Percentiles rank a stretch among this genome's conserved stretches.
Conservation (phyloP, 2,113 vertebrate species). For the Peromyscus polionotus region DNA sequence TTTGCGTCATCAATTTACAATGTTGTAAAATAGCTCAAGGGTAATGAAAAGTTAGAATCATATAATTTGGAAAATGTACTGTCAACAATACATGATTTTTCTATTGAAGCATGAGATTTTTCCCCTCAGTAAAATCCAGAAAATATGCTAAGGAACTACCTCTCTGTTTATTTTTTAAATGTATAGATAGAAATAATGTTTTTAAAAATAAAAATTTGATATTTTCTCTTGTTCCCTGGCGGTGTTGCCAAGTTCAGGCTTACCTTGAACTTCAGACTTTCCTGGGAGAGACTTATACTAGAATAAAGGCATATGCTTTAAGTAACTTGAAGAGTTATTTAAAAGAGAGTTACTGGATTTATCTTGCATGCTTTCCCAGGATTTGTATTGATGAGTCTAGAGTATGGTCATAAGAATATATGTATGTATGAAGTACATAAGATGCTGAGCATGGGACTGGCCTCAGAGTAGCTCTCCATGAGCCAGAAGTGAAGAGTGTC, state of each 20-base stretch:
- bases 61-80: background rate
- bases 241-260: too few relatives aligned
- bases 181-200: background rate
- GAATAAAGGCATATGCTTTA: background rate
- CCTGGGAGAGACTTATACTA: background rate
- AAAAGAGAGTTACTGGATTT: slow-evolving; percentile 42
- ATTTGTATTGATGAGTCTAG: slow-evolving; percentile 25
- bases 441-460: slow-evolving; percentile 69
- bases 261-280: background rate
- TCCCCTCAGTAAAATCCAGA: background rate
- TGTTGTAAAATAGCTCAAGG: slow-evolving; percentile 30
- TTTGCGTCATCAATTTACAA: slow-evolving; percentile 16
- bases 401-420: slow-evolving; percentile 4
- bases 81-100: slow-evolving; percentile 11
- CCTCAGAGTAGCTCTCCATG: slow-evolving; percentile 16
- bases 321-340: slow-evolving; percentile 70
- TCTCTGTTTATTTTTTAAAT: slow-evolving; percentile 67
- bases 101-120: background rate
- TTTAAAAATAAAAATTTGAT: background rate
- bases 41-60: slow-evolving; percentile 5
- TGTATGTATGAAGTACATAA: background rate
- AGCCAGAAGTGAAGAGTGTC: slow-evolving; percentile 9
- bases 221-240: background rate
- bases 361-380: background rate
- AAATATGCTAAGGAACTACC: slow-evolving; percentile 48